Conservation (phyloP, 1,140 invertebrate genomes). For the Dysdera silvatica region DNA sequence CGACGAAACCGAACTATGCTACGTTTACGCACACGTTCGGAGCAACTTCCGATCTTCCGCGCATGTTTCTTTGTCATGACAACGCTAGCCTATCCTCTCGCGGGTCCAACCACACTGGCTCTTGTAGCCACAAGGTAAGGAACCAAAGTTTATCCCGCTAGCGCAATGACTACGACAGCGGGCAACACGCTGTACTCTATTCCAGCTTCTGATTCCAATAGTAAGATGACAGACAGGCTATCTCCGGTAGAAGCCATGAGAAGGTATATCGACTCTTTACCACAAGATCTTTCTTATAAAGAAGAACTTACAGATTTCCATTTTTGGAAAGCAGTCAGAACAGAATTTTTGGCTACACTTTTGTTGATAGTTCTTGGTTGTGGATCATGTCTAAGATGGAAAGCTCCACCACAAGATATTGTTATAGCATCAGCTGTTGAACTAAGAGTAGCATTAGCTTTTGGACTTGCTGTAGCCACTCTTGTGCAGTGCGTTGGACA, state of each 20-base stretch:
- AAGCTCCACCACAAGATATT: conserved; percentile 3
- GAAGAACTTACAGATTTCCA: conserved; percentile 31
- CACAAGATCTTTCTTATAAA: conserved; percentile 23
- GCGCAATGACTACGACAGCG: too few species aligned
- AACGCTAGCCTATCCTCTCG: too few species aligned
- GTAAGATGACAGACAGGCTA: background rate
- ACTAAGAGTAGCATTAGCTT: conserved; percentile 33
- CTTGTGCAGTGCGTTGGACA: conserved; percentile 39
- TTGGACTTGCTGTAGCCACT: conserved; percentile 45
- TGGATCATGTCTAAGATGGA: conserved; percentile 22
- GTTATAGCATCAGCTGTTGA: background rate
- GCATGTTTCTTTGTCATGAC: too few species aligned
- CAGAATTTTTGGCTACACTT: conserved; percentile 33
- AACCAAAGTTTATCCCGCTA: too few species aligned
- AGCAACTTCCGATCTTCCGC: too few species aligned
- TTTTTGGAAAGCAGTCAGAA: conserved; percentile 36
- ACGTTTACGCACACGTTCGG: too few species aligned
- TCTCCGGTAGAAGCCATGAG: conserved; percentile 30
- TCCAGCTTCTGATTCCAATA: too few species aligned
- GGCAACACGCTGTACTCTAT: too few species aligned
- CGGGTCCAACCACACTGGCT: too few species aligned
- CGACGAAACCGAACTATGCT: too few species aligned
- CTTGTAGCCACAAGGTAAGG: too few species aligned
- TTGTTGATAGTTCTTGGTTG: conserved; percentile 28
- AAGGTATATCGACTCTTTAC: conserved; percentile 35